Evolutionary conservation across 2,113 vertebrate genomes (phyloP).

Genomic region (Ciconia stormi): DNA sequence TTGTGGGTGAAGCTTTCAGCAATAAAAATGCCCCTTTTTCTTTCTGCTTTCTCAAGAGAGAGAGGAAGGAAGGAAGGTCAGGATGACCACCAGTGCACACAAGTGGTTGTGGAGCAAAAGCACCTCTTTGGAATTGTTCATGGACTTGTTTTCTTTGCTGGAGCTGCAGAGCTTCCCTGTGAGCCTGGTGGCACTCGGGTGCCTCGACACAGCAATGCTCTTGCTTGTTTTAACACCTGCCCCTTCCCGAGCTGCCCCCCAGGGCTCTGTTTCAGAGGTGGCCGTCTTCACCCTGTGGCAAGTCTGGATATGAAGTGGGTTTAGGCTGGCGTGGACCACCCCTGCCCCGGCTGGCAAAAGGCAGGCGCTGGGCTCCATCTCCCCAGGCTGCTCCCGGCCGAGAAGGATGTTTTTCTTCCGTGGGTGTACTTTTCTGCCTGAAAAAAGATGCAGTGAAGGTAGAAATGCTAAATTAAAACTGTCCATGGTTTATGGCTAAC

Average conservation of each 20-base stretch:
- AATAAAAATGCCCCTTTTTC: neutral
- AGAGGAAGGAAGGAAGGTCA: neutral
- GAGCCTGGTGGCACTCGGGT: neutral
- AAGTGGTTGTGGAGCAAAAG: neutral
- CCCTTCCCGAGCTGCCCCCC: neutral
- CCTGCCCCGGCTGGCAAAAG: neutral
- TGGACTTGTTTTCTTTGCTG: neutral
- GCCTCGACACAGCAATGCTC: fast-evolving
- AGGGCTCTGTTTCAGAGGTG: neutral
- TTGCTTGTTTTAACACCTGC: neutral
- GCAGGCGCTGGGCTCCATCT: neutral
- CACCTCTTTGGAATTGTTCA: neutral
- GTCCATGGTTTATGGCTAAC: fast-evolving
- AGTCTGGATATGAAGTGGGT: neutral
- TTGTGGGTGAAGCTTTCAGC: neutral
- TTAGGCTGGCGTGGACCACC: neutral
- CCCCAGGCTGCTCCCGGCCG: neutral
- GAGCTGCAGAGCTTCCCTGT: neutral
- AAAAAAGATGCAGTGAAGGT: neutral
- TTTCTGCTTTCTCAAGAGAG: neutral
- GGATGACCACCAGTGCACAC: neutral
- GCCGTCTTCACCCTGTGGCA: fast-evolving
- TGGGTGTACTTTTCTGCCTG: neutral
- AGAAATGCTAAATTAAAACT: neutral
- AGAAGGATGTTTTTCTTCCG: neutral